Percentiles rank a stretch among this genome's conserved stretches.
Conservation (phyloP, 2,113 vertebrate genomes). For the Grammomys surdaster region DNA sequence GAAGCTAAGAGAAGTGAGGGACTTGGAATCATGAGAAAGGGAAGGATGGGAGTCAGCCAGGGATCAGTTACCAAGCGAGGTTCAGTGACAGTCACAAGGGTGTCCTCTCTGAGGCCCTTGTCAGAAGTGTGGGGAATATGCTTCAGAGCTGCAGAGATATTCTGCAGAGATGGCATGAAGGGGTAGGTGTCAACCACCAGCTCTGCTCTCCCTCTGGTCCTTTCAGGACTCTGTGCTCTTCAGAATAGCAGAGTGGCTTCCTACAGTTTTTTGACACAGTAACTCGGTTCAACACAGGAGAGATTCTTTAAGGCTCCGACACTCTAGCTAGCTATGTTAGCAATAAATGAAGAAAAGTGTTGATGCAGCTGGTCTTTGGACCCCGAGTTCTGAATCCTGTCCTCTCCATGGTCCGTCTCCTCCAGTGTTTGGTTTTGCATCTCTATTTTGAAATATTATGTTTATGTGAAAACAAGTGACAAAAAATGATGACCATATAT, state of each 20-base stretch:
- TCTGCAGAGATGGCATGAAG: not conserved
- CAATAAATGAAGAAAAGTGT: not conserved
- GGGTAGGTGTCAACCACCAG: not conserved
- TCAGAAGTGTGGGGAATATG: not conserved
- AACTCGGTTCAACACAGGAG: not conserved
- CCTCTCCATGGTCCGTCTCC: not conserved
- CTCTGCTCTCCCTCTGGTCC: not conserved
- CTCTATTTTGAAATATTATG: conserved; percentile 5
- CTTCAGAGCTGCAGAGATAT: not conserved
- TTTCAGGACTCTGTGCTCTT: not conserved
- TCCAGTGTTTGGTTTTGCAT: not conserved
- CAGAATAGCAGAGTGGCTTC: not conserved
- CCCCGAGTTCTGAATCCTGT: conserved; percentile 7
- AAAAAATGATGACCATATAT: not conserved
- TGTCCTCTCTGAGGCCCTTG: not conserved
- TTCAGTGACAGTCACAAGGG: not conserved
- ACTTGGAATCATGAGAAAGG: not conserved
- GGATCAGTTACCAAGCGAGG: not conserved
- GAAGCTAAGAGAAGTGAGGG: not conserved
- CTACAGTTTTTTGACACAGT: not conserved
- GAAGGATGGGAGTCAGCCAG: not conserved
- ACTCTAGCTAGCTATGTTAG: not conserved
- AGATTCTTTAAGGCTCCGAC: not conserved
- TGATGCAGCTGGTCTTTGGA: not conserved
- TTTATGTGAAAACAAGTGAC: not conserved